Evolutionary conservation across 2,113 vertebrate genomes (phyloP), one percentile per base, ranked within the genome.

Genomic region (Tyrannus savana): DNA sequence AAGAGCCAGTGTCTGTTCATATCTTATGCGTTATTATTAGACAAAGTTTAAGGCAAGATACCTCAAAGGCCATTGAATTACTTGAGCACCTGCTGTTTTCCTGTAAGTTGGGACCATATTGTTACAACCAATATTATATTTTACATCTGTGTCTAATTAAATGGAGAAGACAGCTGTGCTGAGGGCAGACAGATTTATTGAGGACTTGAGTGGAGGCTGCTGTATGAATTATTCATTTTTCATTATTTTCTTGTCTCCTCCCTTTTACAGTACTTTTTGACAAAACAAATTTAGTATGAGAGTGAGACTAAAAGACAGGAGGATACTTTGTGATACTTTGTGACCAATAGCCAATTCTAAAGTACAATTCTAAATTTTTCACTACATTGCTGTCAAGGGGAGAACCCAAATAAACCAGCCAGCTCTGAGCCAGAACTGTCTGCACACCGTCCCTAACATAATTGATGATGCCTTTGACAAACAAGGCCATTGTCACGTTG

Each of bases 361-460:
- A 86, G 58, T 14, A 89, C 50, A 86, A 41, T 33, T 4, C 44
- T 64, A 66, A 87, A 52, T 23, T 92, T 86, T 93, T 75, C 68
- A 81, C 53, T 73, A 46, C 4, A 0, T 62, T 76, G 8, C 53
- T 91, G 73, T 69, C 69, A 76, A 89, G 41, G 76, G 76, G 41
- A 84, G 66, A 96, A 82, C 77, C 53, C 59, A 90, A 90, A 96
- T 49, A 80, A 89, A 89, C 41, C 28, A 33, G 73, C 69, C 76
- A 50, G 56, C 76, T 84, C 88, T 66, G 76, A 88, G 83, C 69
- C 92, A 95, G 80, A 96, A 93, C 89, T 94, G 96, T 97, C 95
- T 94, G 93, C 93, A 96, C 95, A 96, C 95, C n/a, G 86, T 96
- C 90, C 80, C 88, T 90, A 96, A 94, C 83, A 93, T 89, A 96